Percentiles rank a stretch among this genome's conserved stretches.
Evolutionary conservation across 2,797 vertebrate species (phyloP).

Genomic region (Lutjanus argentimaculatus): DNA sequence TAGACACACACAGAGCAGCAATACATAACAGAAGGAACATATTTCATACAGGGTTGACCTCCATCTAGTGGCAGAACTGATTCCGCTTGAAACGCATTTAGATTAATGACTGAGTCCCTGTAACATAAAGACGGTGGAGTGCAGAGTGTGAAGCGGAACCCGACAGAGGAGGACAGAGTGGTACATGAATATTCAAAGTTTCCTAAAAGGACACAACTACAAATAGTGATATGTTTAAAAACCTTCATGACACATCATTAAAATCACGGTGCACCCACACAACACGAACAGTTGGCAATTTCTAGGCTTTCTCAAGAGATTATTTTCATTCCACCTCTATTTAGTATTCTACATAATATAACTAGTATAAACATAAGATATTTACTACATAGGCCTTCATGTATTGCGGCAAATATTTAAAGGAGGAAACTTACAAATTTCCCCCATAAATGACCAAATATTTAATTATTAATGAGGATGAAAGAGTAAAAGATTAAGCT

Average conservation of each 20-base stretch:
- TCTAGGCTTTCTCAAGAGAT: background rate
- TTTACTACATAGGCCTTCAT: background rate
- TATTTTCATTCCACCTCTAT: background rate
- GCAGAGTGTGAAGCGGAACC: background rate
- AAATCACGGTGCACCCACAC: background rate
- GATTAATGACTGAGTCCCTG: slow-evolving; percentile 63
- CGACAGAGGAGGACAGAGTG: too few species aligned
- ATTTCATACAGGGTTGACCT: slow-evolving; percentile 76
- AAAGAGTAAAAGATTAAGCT: background rate
- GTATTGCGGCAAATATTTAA: background rate
- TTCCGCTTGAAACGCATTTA: slow-evolving; percentile 51
- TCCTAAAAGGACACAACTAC: background rate
- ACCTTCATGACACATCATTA: background rate
- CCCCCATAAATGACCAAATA: background rate
- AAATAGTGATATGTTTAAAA: background rate
- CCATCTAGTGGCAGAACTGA: slow-evolving; percentile 77
- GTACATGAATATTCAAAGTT: background rate
- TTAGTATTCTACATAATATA: background rate
- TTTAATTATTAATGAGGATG: slow-evolving; percentile 2
- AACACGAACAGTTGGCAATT: background rate
- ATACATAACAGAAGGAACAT: slow-evolving; percentile 41
- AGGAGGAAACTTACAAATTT: background rate
- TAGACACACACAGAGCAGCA: slow-evolving; percentile 11
- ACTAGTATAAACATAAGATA: background rate
- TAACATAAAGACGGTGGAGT: slow-evolving; percentile 12